A percentile compares a stretch with the other conserved stretches of the same genome.
phyloP scores from a whole-genome alignment of 2,888 invertebrate genomes.

The Phragmatobia fuliginosa region DNA sequence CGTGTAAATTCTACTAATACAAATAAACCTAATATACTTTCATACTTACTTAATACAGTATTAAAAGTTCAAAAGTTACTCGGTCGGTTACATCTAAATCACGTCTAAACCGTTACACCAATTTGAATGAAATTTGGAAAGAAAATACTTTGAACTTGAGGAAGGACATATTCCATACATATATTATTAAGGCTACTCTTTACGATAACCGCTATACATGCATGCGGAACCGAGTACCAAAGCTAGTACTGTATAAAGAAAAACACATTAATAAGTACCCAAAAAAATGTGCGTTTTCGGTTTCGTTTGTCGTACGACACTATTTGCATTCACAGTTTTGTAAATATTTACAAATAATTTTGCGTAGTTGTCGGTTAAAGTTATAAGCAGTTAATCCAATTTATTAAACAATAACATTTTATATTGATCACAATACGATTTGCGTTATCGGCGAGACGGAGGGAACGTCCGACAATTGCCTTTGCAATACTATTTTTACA shows the following conservation, averaged over 20 bases:
- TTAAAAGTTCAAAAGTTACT: too few species aligned
- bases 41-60: too few species aligned
- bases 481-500: conserved; percentile 83
- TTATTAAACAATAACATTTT: conserved; percentile 37
- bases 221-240: too few species aligned
- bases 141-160: too few species aligned
- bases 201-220: too few species aligned
- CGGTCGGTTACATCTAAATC: too few species aligned
- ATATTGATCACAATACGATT: conserved; percentile 64
- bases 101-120: too few species aligned
- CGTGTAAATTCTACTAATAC: too few species aligned
- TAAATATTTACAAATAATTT: conserved; percentile 13
- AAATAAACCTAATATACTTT: too few species aligned
- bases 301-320: background rate
- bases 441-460: conserved; percentile 73
- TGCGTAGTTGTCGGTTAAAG: background rate
- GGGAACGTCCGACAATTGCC: conserved; percentile 78
- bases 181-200: too few species aligned
- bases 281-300: background rate
- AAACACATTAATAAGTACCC: background rate
- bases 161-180: too few species aligned
- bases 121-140: too few species aligned
- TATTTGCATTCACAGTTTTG: background rate
- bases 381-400: conserved; percentile 37
- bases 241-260: background rate